A percentile compares a stretch with the other conserved stretches of the same genome.
phyloP scores from a whole-genome alignment of 2,797 vertebrate genomes.

The Chromis chromis region DNA sequence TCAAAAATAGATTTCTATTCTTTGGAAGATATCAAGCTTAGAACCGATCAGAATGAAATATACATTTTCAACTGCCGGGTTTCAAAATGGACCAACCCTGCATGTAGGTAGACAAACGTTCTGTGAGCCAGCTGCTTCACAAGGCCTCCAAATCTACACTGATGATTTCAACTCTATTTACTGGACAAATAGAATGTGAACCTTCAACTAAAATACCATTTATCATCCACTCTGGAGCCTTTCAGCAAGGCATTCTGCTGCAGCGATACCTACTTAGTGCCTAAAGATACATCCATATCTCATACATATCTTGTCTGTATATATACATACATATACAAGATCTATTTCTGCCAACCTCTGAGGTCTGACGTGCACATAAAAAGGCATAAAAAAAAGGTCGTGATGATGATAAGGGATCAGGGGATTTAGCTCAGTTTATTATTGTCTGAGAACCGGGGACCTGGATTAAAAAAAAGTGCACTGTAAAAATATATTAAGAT shows the following conservation, averaged over 20 bases:
- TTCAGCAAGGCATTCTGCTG: neutral
- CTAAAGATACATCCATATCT: neutral
- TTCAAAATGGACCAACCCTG: neutral
- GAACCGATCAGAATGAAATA: neutral
- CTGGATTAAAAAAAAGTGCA: slow-evolving; percentile 19
- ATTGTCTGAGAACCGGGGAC: slow-evolving; percentile 2
- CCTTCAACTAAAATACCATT: neutral
- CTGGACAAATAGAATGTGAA: neutral
- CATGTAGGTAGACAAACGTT: neutral
- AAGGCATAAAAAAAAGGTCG: slow-evolving; percentile 12
- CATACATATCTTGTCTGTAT: too few relatives aligned
- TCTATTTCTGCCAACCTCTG: neutral
- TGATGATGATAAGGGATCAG: neutral
- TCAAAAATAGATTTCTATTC: neutral
- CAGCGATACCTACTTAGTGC: neutral
- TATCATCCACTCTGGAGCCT: neutral
- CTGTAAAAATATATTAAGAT: slow-evolving; percentile 28
- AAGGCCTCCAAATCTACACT: neutral
- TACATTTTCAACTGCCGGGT: neutral
- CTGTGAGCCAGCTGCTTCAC: neutral
- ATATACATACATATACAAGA: neutral
- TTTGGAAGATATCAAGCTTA: neutral
- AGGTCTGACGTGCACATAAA: neutral
- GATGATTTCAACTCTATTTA: neutral
- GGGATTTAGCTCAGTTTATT: slow-evolving; percentile 10